Percentiles rank a stretch among this genome's conserved stretches.
These are phyloP conservation scores for Lithophane ornitopus DNA, from an alignment of 2,888 invertebrate species.

Conservation along the genomic window DNA sequence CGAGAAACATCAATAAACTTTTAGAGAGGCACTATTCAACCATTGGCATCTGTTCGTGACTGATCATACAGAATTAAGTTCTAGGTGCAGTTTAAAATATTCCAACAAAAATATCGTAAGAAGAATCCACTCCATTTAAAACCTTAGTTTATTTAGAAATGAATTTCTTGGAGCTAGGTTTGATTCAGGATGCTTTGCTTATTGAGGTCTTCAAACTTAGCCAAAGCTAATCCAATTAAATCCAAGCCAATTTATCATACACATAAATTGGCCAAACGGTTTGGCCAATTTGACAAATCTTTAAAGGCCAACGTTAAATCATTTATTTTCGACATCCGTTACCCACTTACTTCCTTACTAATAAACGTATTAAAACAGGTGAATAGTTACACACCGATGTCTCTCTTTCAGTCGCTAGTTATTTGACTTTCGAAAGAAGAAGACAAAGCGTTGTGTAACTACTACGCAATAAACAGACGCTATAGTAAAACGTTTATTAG, in stretches of 20 bases:
- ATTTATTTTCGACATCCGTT: neutral
- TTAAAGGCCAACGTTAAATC: neutral
- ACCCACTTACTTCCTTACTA: no score
- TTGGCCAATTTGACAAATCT: neutral
- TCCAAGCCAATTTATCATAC: neutral
- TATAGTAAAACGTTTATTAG: no score
- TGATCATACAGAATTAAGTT: conserved; percentile 68
- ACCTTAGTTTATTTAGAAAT: neutral
- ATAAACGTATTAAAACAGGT: no score
- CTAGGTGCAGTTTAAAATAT: conserved; percentile 53
- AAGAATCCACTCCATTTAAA: conserved; percentile 10
- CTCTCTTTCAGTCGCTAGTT: no score
- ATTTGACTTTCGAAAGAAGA: no score
- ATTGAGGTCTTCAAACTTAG: neutral
- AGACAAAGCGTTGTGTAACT: no score
- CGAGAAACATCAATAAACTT: conserved; percentile 12
- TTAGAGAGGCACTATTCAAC: conserved; percentile 7
- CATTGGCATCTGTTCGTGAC: conserved; percentile 63
- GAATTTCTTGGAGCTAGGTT: neutral
- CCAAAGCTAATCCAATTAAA: no score
- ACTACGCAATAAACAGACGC: no score
- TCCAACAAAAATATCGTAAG: conserved; percentile 33
- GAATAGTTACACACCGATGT: no score
- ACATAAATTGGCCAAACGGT: neutral
- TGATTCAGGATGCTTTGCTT: neutral